These are phyloP conservation scores for Aquatica leii DNA, from an alignment of 2,888 invertebrate species.

Conservation along the genomic window DNA sequence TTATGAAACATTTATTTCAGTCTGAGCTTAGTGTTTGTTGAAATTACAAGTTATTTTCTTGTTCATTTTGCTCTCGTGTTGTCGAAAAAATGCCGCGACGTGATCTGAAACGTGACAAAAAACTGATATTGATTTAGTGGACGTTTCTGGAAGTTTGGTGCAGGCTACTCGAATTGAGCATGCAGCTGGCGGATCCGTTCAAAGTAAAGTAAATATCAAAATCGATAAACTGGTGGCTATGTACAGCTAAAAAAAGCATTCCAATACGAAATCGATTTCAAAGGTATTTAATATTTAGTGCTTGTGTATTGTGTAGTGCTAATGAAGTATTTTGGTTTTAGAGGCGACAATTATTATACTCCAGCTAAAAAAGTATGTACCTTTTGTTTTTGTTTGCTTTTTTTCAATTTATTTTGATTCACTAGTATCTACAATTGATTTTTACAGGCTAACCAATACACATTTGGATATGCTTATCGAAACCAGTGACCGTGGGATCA, in stretches of 20 bases:
- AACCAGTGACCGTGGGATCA: background rate
- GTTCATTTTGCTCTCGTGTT: slow-evolving; percentile 4
- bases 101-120: slow-evolving; percentile 4
- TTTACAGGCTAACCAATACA: background rate
- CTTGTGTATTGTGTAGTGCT: too few relatives aligned
- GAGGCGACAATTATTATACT: background rate
- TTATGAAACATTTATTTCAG: too few relatives aligned
- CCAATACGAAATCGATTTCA: background rate
- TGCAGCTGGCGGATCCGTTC: background rate
- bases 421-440: background rate
- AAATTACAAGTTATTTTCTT: background rate
- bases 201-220: background rate
- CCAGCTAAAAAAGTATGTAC: too few relatives aligned
- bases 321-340: background rate
- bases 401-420: background rate
- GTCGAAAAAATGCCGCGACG: slow-evolving; percentile 5
- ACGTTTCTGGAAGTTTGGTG: too few relatives aligned
- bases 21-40: too few relatives aligned
- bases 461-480: background rate
- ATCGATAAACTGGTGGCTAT: background rate
- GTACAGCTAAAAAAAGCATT: background rate
- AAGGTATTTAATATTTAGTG: too few relatives aligned
- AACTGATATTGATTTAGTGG: background rate
- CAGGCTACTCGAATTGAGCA: background rate
- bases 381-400: background rate